phyloP scores from a whole-genome alignment of 2,797 vertebrate species.

The Cynopterus sphinx region DNA sequence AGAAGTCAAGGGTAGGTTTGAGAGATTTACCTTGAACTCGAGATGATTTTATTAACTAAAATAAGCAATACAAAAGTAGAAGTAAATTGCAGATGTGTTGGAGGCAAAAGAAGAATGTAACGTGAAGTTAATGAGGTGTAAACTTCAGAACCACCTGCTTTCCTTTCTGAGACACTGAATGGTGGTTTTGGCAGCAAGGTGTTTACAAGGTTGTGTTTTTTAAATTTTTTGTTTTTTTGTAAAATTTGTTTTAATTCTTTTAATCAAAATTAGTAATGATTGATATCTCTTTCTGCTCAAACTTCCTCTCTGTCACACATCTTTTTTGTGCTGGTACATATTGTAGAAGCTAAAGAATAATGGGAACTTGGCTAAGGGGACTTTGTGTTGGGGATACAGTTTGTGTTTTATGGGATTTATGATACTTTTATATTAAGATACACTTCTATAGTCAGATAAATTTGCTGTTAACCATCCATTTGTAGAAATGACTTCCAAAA shows the following conservation, averaged over 20 bases:
- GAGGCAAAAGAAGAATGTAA: neutral
- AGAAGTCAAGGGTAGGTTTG: neutral
- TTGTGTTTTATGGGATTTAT: neutral
- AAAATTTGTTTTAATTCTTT: neutral
- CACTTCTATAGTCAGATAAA: neutral
- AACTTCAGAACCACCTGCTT: neutral
- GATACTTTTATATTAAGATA: neutral
- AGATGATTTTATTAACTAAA: neutral
- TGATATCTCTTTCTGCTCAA: neutral
- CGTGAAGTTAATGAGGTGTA: neutral
- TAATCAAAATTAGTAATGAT: neutral
- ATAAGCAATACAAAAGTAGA: neutral
- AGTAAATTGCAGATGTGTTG: neutral
- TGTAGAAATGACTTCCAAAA: neutral
- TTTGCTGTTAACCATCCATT: neutral
- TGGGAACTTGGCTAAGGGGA: neutral
- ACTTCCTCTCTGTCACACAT: neutral
- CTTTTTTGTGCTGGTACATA: neutral
- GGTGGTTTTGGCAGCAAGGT: neutral
- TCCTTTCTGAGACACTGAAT: neutral
- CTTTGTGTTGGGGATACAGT: neutral
- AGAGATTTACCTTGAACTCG: neutral
- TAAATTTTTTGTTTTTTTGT: neutral
- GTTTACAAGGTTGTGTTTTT: neutral
- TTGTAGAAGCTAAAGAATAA: neutral